Percentiles rank a stretch among this genome's conserved stretches.
Conservation (phyloP, 2,113 vertebrate species). For the Gavia stellata region DNA sequence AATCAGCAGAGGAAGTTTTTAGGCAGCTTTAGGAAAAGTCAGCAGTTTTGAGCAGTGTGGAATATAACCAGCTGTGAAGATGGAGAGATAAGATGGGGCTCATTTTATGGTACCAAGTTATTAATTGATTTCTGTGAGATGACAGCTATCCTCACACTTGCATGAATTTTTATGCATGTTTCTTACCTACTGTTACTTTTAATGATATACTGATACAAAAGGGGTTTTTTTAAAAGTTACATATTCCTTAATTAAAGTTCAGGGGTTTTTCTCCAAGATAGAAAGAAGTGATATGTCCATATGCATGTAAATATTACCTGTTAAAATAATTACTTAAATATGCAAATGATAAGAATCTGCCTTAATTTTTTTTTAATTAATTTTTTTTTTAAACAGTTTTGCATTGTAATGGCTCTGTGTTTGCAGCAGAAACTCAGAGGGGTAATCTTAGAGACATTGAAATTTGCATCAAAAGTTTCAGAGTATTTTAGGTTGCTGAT, state of each 20-base stretch:
- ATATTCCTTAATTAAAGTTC: not conserved
- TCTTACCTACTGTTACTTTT: not conserved
- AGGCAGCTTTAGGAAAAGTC: not conserved
- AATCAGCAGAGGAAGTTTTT: not conserved
- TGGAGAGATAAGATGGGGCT: not conserved
- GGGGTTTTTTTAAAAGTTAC: accelerated
- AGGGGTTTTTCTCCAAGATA: accelerated
- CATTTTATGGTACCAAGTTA: not conserved
- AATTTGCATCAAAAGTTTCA: not conserved
- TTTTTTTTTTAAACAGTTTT: not conserved
- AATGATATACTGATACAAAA: not conserved
- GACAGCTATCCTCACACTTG: not conserved
- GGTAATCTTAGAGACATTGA: not conserved
- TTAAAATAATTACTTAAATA: not conserved
- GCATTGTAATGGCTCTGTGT: not conserved
- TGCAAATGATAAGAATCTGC: not conserved
- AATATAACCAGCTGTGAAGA: not conserved
- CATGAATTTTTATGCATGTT: not conserved
- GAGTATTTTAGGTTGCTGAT: not conserved
- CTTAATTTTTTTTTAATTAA: not conserved
- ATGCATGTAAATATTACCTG: not conserved
- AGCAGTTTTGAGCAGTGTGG: not conserved
- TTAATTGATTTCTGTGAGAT: not conserved
- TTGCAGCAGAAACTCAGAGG: not conserved
- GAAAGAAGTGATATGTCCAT: not conserved